phyloP scores from a whole-genome alignment of 2,113 vertebrate species.

The Eira barbara region DNA sequence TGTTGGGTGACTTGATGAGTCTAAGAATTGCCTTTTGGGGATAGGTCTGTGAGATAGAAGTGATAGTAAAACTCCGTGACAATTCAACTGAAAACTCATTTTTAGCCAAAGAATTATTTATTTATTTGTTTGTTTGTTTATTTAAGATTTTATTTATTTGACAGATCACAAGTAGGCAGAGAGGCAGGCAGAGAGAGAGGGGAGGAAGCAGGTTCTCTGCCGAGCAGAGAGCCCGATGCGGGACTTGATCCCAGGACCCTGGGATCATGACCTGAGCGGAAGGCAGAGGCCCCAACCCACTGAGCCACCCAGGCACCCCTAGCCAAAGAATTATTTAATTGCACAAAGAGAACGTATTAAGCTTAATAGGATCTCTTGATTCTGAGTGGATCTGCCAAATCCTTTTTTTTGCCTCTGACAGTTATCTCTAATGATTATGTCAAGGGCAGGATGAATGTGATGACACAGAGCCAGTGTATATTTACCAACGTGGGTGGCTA shows the following conservation, averaged over 20 bases:
- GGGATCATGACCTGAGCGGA: no score
- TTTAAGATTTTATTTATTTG: no score
- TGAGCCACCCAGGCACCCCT: neutral
- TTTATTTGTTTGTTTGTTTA: no score
- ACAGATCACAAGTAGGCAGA: no score
- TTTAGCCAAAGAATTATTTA: neutral
- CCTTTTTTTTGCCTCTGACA: conserved; percentile 26
- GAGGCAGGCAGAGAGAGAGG: no score
- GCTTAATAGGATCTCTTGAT: neutral
- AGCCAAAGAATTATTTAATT: neutral
- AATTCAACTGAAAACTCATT: neutral
- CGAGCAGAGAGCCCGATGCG: no score
- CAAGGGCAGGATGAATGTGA: conserved; percentile 57
- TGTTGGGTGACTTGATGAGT: neutral
- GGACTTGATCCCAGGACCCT: no score
- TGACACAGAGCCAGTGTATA: neutral
- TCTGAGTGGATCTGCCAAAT: neutral
- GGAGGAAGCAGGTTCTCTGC: no score
- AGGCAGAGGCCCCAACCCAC: no score
- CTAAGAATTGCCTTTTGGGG: neutral
- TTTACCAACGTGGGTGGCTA: neutral
- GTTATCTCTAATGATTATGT: conserved; percentile 10
- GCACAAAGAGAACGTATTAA: neutral
- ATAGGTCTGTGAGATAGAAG: neutral
- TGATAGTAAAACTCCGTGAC: neutral